Percentiles rank a stretch among this genome's conserved stretches.
phyloP scores from a whole-genome alignment of 2,888 invertebrate species.

The Netelia melanura region DNA sequence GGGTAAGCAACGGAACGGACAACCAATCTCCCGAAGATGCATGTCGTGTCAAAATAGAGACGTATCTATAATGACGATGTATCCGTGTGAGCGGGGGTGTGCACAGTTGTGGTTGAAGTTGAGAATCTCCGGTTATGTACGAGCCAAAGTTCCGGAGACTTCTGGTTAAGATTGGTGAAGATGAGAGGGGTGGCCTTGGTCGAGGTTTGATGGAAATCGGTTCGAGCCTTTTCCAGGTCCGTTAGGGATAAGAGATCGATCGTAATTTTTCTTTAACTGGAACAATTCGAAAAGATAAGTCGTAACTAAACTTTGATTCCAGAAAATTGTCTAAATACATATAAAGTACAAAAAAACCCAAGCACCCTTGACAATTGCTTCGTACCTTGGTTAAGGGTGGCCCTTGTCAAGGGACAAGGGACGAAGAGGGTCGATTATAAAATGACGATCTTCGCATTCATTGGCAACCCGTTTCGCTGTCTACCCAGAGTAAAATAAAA shows the following conservation, averaged over 20 bases:
- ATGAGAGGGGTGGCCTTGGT: background rate
- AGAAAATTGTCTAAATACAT: background rate
- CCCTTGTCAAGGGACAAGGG: background rate
- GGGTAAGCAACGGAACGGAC: slow-evolving; percentile 62
- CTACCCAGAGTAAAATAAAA: slow-evolving; percentile 21
- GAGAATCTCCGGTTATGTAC: slow-evolving; percentile 40
- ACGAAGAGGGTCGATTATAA: slow-evolving; percentile 31
- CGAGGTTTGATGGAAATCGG: too few relatives aligned
- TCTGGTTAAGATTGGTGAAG: slow-evolving; percentile 13
- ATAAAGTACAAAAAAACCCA: background rate
- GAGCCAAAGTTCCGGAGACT: slow-evolving; percentile 30
- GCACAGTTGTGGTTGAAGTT: background rate
- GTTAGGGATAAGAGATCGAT: too few relatives aligned
- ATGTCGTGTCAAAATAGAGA: slow-evolving; percentile 41
- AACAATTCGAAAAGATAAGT: background rate
- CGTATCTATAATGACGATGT: slow-evolving; percentile 18
- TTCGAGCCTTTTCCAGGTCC: too few relatives aligned
- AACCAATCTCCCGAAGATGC: slow-evolving; percentile 70
- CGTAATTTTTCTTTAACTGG: background rate
- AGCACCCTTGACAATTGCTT: background rate
- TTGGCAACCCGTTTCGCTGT: slow-evolving; percentile 40
- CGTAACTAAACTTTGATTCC: background rate
- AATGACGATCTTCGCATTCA: slow-evolving; percentile 43
- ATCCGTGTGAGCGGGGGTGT: background rate
- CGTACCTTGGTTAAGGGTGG: background rate